Conservation (phyloP, 2,113 vertebrate genomes). For the Prunella himalayana region DNA sequence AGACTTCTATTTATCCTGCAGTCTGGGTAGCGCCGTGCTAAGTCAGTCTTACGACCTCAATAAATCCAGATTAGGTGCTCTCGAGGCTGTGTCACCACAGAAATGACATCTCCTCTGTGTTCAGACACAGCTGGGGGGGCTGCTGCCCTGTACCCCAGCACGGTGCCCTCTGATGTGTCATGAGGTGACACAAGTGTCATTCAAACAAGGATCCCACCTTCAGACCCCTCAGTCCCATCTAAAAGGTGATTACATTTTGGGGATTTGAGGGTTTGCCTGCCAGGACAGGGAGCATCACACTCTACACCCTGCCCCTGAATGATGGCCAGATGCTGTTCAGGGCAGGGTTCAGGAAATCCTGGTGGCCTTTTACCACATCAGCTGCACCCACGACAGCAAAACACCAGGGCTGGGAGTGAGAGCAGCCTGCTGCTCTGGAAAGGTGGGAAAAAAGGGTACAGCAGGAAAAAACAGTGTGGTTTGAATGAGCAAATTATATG, state of each 20-base stretch:
- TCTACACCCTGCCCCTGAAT: background rate
- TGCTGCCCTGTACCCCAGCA: background rate
- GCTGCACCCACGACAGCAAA: rapidly evolving
- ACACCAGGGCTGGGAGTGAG: background rate
- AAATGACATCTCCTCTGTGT: background rate
- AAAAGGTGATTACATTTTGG: background rate
- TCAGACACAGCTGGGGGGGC: background rate
- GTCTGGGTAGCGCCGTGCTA: background rate
- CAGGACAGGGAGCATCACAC: background rate
- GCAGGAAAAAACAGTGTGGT: background rate
- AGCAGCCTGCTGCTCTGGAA: background rate
- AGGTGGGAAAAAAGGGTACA: background rate
- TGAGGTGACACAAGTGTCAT: background rate
- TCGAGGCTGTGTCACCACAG: background rate
- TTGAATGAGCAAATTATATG: too few species aligned
- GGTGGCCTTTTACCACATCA: background rate
- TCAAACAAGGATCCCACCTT: background rate
- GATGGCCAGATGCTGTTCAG: background rate
- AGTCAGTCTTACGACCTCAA: slow-evolving; percentile 36
- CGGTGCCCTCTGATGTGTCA: background rate
- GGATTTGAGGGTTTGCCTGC: background rate
- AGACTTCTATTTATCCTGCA: slow-evolving; percentile 19
- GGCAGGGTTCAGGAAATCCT: background rate
- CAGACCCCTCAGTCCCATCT: background rate
- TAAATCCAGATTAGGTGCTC: slow-evolving; percentile 47